Evolutionary conservation across 2,113 vertebrate species (phyloP).

Genomic region (Nothobranchius kuhntae): DNA sequence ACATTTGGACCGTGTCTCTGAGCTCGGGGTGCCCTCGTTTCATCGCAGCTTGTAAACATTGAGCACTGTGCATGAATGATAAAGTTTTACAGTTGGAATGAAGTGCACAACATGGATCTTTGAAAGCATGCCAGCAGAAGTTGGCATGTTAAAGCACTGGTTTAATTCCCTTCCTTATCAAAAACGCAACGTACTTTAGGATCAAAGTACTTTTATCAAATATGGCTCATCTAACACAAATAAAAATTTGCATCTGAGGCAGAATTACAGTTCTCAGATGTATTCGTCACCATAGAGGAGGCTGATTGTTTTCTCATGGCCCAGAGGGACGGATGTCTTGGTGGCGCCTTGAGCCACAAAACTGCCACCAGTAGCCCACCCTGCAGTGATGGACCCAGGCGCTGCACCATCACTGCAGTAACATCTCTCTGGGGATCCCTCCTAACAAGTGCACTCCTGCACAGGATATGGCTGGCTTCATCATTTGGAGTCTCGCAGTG

Average conservation of each 20-base stretch:
- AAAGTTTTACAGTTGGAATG: slow-evolving; percentile 53
- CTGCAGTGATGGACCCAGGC: slow-evolving; percentile 41
- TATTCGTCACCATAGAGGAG: slow-evolving; percentile 6
- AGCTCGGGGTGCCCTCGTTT: slow-evolving; percentile 53
- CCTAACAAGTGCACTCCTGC: slow-evolving; percentile 51
- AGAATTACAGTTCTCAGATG: slow-evolving; percentile 1
- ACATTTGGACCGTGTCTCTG: slow-evolving; percentile 47
- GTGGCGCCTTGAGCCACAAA: slow-evolving; percentile 50
- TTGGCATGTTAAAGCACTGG: slow-evolving; percentile 53
- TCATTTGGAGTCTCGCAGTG: slow-evolving; percentile 27
- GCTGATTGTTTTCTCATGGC: slow-evolving; percentile 41
- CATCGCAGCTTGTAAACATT: slow-evolving; percentile 54
- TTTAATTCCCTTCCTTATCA: slow-evolving; percentile 59
- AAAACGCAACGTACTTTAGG: slow-evolving; percentile 46
- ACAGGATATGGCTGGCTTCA: slow-evolving; percentile 36
- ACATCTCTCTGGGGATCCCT: slow-evolving; percentile 26
- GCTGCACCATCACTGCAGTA: slow-evolving; percentile 38
- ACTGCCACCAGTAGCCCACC: slow-evolving; percentile 45
- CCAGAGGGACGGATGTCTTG: slow-evolving; percentile 24
- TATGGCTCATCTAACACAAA: slow-evolving; percentile 29
- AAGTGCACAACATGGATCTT: slow-evolving; percentile 41
- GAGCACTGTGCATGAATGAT: slow-evolving; percentile 54
- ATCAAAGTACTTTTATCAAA: slow-evolving; percentile 46
- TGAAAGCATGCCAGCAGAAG: slow-evolving; percentile 44
- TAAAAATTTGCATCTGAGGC: slow-evolving; percentile 24